Conservation (phyloP, 2,888 invertebrate species). For the Glaucopsyche alexis region DNA sequence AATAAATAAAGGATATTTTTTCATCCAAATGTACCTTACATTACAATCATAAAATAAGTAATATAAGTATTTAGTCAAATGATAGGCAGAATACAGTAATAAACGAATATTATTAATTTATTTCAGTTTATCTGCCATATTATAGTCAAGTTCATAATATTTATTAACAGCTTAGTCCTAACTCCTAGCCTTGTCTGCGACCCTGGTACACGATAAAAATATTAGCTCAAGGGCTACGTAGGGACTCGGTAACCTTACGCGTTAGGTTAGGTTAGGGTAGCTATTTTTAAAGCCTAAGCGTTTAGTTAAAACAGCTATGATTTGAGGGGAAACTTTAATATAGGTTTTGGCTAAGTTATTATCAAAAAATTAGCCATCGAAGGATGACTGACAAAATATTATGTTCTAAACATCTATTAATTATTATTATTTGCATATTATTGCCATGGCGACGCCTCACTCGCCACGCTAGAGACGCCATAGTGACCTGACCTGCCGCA, state of each 20-base stretch:
- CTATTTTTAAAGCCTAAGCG: neutral
- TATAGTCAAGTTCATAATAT: neutral
- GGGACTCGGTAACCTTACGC: neutral
- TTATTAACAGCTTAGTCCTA: neutral
- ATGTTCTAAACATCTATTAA: no score
- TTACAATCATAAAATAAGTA: no score
- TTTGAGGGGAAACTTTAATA: neutral
- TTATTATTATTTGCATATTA: no score
- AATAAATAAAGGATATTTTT: no score
- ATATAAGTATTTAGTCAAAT: no score
- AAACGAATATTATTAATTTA: neutral
- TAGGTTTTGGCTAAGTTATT: no score
- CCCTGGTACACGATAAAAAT: constrained; percentile 8
- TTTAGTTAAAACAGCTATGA: neutral
- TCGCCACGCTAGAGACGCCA: neutral
- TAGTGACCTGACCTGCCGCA: neutral
- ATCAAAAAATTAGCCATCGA: no score
- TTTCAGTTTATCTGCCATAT: neutral
- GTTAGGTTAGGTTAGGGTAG: no score
- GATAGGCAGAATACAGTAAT: no score
- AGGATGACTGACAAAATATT: no score
- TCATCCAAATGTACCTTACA: no score
- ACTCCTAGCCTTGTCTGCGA: neutral
- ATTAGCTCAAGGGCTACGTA: constrained; percentile 8
- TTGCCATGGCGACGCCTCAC: no score